Base-by-base conservation (phyloP, 2,888 invertebrate genomes). In the Drosophila demipolita region DNA sequence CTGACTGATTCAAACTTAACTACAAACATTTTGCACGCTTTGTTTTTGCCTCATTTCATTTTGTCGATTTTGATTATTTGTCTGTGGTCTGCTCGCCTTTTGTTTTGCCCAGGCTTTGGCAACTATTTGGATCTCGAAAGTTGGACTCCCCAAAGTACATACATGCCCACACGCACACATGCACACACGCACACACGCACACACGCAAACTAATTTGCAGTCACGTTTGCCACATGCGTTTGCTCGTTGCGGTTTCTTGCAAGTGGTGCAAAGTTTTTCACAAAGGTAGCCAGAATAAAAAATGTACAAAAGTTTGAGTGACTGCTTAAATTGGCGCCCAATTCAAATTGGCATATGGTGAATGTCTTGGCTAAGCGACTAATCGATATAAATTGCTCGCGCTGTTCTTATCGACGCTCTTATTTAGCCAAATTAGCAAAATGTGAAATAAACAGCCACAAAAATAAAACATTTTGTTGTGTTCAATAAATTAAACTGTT, bases 41-140 rank as follows among this genome's bases (percentile, higher is more conserved):
- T 86, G 85, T 90, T 89, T 90, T 90, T 79, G 87, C 66, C 83
- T 83, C 87, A 89, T 89, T 83, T 87, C 82, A 75, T 75, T 80
- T 83, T 78, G 90, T 88, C 90, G 86, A 86, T 86, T 86, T 83
- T 90, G 89, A 83, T 86, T 88, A 90, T 86, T 87, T 90, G 86
- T 86, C 87, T 89, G 80, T 83, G 82, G 87, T 74, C 23, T 69
- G 62, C 69, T 53, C 58, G 55, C 60, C 63, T 70, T 78, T 80
- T 82, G 80, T 83, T 78, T 68, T 62, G 17, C 55, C 50, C 52
- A 29, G 52, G 61, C 48, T 64, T 59, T 42, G 66, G 65, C 61
- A 77, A 85, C 79, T 83, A 87, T 89, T 89, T 83, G 89, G 75
- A 81, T 75, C 77, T 81, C 87, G 74, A 82, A 89, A 89, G 83